Evolutionary conservation across 2,888 invertebrate genomes (phyloP), one percentile per base, ranked within the genome.

Genomic region (Mylabris sibirica): DNA sequence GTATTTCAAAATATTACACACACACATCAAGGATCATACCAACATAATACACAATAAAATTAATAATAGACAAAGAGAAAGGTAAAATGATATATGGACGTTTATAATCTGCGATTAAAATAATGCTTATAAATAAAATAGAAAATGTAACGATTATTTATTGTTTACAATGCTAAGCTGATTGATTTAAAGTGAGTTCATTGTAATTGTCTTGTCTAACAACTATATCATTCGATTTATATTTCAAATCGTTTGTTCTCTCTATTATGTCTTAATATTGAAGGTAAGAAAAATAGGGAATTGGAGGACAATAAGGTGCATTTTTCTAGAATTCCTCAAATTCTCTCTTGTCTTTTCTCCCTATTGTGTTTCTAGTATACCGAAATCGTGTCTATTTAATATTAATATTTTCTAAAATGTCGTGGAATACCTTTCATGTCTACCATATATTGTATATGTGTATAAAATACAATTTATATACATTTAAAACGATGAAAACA

Each of bases 31-130:
- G 60, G 17, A 60, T 35, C 60, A 9, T 49, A 17, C 17, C 41
- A 5, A 44, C 41, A 49, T 20, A 17, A 44, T 17, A 44, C 44
- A 49, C 49, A 49, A 49, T 49, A 49, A 20, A 49, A 49, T 30
- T 49, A 49, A 20, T 11, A 49, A 49, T 49, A 20, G 49, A 73
- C 72, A 74, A 72, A 77, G 76, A 78, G 79, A 79, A 80, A 79
- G 79, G 79, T 74, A 49, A 79, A 75, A 78, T 79, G 77, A 79
- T 79, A 77, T 77, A 78, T 77, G 71, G 75, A 75, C 74, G 77
- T 77, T 74, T 74, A 74, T 76, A 75, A 79, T 77, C 75, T 78
- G 78, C 77, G 79, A 80, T 80, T 77, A 73, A 72, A 74, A 72
- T 69, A 69, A 69, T 61, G 66, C 69, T 66, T 67, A 64, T 69